Percentiles rank a stretch among this genome's conserved stretches.
Conservation (phyloP, 2,797 vertebrate species). For the Graptemys geographica region DNA sequence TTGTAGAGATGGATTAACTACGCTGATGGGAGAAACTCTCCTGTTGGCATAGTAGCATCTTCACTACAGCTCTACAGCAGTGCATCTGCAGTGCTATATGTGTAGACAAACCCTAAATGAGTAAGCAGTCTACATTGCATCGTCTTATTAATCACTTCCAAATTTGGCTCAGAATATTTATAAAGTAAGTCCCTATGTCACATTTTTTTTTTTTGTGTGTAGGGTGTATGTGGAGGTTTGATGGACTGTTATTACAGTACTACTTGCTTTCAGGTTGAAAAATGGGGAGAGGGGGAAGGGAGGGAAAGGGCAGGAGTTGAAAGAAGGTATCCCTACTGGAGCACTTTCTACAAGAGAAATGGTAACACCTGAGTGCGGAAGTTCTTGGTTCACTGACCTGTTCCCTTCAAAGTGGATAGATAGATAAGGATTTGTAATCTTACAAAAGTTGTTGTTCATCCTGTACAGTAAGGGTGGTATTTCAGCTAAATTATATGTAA, state of each 20-base stretch:
- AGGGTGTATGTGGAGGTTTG: background rate
- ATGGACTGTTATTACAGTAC: background rate
- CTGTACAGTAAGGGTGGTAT: background rate
- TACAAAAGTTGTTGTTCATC: background rate
- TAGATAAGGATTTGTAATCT: background rate
- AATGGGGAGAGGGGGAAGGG: fast-evolving
- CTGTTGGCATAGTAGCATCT: background rate
- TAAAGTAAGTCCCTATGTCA: background rate
- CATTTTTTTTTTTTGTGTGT: background rate
- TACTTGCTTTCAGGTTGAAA: background rate
- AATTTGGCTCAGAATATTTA: background rate
- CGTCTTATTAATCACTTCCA: background rate
- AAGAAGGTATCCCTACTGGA: background rate
- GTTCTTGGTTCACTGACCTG: background rate
- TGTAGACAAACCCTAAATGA: background rate
- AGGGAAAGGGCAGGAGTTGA: background rate
- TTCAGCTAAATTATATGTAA: background rate
- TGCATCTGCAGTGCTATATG: background rate
- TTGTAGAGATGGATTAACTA: background rate
- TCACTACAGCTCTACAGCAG: background rate
- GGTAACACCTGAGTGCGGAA: background rate
- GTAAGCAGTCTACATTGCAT: background rate
- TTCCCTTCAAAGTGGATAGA: background rate
- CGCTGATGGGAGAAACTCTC: background rate
- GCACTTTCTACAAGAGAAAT: background rate